phyloP scores from a whole-genome alignment of 1,140 invertebrate genomes.

The Pachyrhynchus sulphureomaculatus region DNA sequence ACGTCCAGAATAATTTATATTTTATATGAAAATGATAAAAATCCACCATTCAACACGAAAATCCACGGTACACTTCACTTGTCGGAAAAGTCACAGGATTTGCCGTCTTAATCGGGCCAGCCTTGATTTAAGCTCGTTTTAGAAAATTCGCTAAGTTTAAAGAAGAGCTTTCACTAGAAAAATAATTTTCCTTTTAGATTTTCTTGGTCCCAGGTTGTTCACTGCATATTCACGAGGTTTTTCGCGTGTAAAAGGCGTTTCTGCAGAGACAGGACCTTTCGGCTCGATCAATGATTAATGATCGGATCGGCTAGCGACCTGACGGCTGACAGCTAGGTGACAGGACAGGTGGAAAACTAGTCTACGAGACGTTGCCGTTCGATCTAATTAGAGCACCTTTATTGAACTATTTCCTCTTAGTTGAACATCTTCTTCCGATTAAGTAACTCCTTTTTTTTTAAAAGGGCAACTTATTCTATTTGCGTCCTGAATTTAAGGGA shows the following conservation, averaged over 20 bases:
- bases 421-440: too few relatives aligned
- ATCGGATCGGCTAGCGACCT: slow-evolving; percentile 24
- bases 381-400: not conserved
- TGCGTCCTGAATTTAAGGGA: too few relatives aligned
- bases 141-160: not conserved
- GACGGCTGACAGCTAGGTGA: slow-evolving; percentile 33
- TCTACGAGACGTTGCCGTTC: not conserved
- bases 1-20: too few relatives aligned
- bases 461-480: too few relatives aligned
- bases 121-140: slow-evolving; percentile 3
- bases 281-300: slow-evolving; percentile 44
- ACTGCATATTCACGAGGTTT: slow-evolving; percentile 24
- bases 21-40: too few relatives aligned
- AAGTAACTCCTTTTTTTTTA: too few relatives aligned
- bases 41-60: too few relatives aligned
- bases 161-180: not conserved
- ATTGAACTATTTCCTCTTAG: not conserved
- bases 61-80: slow-evolving; percentile 1
- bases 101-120: slow-evolving; percentile 4
- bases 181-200: not conserved
- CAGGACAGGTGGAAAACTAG: slow-evolving; percentile 38
- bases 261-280: slow-evolving; percentile 13
- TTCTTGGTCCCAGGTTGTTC: slow-evolving; percentile 4
- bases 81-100: slow-evolving; percentile 12
- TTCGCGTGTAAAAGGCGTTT: slow-evolving; percentile 21